Evolutionary conservation across 2,888 invertebrate species (phyloP).

Genomic region (Pogonocherus hispidulus): DNA sequence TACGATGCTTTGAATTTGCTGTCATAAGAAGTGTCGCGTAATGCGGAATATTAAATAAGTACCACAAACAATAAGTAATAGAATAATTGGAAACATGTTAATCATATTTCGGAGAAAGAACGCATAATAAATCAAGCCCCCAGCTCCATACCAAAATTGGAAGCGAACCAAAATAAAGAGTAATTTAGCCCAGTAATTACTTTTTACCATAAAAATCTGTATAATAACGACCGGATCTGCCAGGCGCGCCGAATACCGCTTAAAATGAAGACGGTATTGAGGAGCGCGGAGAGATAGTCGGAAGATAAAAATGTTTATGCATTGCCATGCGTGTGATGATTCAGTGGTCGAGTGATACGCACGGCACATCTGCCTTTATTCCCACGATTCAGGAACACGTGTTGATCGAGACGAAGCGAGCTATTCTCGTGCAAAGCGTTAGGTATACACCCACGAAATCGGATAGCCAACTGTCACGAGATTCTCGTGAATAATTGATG

Average conservation of each 20-base stretch:
- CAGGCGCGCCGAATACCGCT: constrained; percentile 31
- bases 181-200: constrained; percentile 8
- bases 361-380: constrained; percentile 67
- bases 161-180: constrained; percentile 9
- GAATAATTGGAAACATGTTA: too few relatives aligned
- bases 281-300: constrained; percentile 16
- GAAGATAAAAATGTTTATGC: constrained; percentile 48
- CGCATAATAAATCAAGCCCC: not conserved
- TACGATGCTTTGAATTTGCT: too few relatives aligned
- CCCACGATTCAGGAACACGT: constrained; percentile 67
- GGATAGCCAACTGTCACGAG: constrained; percentile 14
- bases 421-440: constrained; percentile 46
- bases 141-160: not conserved
- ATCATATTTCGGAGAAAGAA: too few relatives aligned
- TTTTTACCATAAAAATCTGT: constrained; percentile 9
- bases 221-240: constrained; percentile 18
- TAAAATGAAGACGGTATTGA: constrained; percentile 30
- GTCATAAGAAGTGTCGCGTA: too few relatives aligned
- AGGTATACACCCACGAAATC: constrained; percentile 27
- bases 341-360: constrained; percentile 47
- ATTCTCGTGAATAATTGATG: not conserved
- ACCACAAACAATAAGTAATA: too few relatives aligned
- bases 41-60: too few relatives aligned
- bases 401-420: constrained; percentile 60
- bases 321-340: constrained; percentile 51